Conservation (phyloP, 2,888 invertebrate species). For the Morpho helenor region DNA sequence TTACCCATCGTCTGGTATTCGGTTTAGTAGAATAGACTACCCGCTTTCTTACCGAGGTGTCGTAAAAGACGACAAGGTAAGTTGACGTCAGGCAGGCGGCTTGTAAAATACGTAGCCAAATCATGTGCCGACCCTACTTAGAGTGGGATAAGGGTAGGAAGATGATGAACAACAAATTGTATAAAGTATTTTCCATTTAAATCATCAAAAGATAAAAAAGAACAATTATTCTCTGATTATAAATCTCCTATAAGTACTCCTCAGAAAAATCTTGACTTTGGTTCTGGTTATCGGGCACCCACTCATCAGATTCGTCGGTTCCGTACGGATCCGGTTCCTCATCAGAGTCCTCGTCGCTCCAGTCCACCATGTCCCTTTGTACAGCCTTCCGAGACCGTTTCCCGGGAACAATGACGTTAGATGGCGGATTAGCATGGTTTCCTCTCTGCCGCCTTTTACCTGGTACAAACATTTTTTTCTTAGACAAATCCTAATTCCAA, state of each 20-base stretch:
- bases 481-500: too few relatives aligned
- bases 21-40: too few relatives aligned
- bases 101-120: too few relatives aligned
- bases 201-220: too few relatives aligned
- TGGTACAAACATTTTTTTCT: constrained; percentile 26
- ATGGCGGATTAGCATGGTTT: constrained; percentile 22
- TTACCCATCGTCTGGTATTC: too few relatives aligned
- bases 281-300: constrained; percentile 53
- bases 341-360: constrained; percentile 48
- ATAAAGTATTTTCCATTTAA: too few relatives aligned
- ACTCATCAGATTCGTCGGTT: constrained; percentile 73
- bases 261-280: constrained; percentile 41
- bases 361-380: constrained; percentile 27
- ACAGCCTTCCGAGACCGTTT: constrained; percentile 43
- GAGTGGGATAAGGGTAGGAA: too few relatives aligned
- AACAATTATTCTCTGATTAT: background rate
- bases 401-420: constrained; percentile 35
- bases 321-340: constrained; percentile 64
- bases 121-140: too few relatives aligned
- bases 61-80: too few relatives aligned
- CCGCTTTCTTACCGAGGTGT: too few relatives aligned
- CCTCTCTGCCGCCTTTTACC: constrained; percentile 22
- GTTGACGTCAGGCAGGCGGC: too few relatives aligned
- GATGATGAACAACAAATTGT: too few relatives aligned
- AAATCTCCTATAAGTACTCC: constrained; percentile 17